phyloP scores from a whole-genome alignment of 23 tunicate genomes.

The Ciona savignyi region DNA sequence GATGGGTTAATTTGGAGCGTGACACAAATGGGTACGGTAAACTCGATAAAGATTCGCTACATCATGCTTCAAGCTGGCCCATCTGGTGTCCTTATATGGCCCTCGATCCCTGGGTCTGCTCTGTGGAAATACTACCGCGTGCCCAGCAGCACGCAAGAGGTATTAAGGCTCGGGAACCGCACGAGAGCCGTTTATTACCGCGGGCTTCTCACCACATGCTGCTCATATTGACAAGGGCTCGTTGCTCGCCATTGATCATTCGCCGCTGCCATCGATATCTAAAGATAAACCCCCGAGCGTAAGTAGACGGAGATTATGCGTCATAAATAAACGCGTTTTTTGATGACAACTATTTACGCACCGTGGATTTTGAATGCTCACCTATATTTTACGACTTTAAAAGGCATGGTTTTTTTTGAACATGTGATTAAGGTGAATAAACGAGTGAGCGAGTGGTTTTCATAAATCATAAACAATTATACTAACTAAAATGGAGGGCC shows the following conservation, averaged over 20 bases:
- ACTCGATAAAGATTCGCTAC: not conserved
- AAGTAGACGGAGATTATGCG: not conserved
- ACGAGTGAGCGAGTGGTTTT: no score
- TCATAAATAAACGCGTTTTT: not conserved
- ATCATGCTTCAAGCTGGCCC: not conserved
- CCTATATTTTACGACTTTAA: no score
- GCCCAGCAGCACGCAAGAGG: not conserved
- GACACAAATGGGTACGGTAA: not conserved
- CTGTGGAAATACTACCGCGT: not conserved
- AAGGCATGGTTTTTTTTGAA: no score
- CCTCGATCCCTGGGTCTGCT: not conserved
- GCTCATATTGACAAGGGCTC: not conserved
- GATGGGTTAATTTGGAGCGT: no score
- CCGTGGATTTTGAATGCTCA: not conserved
- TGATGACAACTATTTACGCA: not conserved
- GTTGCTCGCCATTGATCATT: not conserved
- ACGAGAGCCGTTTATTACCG: slow-evolving; percentile 1
- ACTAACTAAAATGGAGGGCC: no score
- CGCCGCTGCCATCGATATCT: not conserved
- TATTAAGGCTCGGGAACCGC: not conserved
- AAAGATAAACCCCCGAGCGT: not conserved
- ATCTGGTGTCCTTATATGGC: not conserved
- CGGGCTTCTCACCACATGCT: not conserved
- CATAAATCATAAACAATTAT: no score
- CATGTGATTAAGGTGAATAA: no score